Evolutionary conservation across 2,113 vertebrate genomes (phyloP), one percentile per base, ranked within the genome.

Genomic region (Pandion haliaetus): DNA sequence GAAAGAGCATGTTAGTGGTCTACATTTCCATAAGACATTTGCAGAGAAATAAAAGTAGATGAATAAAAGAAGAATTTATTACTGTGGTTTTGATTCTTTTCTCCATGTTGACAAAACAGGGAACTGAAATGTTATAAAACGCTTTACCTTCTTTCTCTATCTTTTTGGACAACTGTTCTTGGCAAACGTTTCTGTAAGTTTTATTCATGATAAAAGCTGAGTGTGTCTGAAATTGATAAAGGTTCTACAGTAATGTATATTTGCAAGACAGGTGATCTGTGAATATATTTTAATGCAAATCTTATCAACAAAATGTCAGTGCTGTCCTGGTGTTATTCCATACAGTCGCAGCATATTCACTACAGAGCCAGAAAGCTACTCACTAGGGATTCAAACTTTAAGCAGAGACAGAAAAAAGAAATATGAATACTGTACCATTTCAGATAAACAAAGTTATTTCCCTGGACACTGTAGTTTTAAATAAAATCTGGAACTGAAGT

Each of bases 221-320:
- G 73, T 82, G 52, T 98, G 95, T 92, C 93, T 97, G 93, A 97
- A 98, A 98, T 91, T 98, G 96, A 97, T 97, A 97, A 97, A 97
- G 52, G 49, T 90, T 96, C 90, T 93, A 65, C 86, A 97, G 82
- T 95, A 73, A 86, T 87, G 26, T 94, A 74, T 91, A 74, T 91
- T 95, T 97, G 90, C 83, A 93, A 94, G 96, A 92, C 59, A 96
- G 88, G 81, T 50, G 93, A 96, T 93, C 74, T 88, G 76, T 88
- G 96, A 97, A 96, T 95, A 93, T 92, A 96, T 98, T 98, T 97
- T 97, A 96, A 97, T 95, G 78, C 55, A 97, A 97, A 98, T 95
- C 83, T 98, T 97, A 98, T 97, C 95, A 97, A 70, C 20, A 58
- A 86, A 98, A 96, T 98, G 97, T 97, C 97, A 97, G 84, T 78